phyloP scores from a whole-genome alignment of 2,113 vertebrate species.

The Scartelaos histophorus region DNA sequence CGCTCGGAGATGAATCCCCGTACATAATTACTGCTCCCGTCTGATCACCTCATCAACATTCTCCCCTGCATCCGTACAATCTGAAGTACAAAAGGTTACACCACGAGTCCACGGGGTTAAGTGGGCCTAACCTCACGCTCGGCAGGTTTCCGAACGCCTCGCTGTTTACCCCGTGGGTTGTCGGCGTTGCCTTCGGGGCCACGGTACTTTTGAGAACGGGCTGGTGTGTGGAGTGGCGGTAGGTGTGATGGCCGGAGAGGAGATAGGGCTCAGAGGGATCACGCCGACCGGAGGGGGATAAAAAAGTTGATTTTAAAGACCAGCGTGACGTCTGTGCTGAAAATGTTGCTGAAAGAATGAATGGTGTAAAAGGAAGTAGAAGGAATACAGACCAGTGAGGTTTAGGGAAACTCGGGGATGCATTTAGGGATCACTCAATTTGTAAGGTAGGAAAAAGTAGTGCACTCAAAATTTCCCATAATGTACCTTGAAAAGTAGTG shows the following conservation, averaged over 20 bases:
- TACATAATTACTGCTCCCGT: conserved; percentile 47
- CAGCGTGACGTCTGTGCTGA: too few species aligned
- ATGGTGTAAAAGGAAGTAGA: too few species aligned
- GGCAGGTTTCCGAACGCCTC: neutral
- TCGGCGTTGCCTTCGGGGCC: neutral
- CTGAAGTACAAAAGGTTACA: neutral
- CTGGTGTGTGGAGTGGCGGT: neutral
- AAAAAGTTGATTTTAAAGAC: too few species aligned
- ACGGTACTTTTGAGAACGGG: neutral
- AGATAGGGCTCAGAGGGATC: neutral
- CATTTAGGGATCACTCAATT: too few species aligned
- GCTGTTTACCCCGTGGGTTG: neutral
- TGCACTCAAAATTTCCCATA: too few species aligned
- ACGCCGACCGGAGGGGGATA: neutral
- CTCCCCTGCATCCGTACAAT: conserved; percentile 35
- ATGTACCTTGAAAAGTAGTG: too few species aligned
- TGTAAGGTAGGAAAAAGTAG: too few species aligned
- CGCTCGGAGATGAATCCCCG: conserved; percentile 16
- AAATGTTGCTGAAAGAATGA: too few species aligned
- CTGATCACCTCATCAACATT: conserved; percentile 61
- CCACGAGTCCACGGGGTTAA: neutral
- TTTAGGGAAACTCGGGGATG: too few species aligned
- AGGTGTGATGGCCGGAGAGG: too few species aligned
- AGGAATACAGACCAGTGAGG: too few species aligned
- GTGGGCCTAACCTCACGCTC: neutral